A percentile compares a stretch with the other conserved stretches of the same genome.
Conservation (phyloP, 1,140 invertebrate species). For the Calycopis cecrops region DNA sequence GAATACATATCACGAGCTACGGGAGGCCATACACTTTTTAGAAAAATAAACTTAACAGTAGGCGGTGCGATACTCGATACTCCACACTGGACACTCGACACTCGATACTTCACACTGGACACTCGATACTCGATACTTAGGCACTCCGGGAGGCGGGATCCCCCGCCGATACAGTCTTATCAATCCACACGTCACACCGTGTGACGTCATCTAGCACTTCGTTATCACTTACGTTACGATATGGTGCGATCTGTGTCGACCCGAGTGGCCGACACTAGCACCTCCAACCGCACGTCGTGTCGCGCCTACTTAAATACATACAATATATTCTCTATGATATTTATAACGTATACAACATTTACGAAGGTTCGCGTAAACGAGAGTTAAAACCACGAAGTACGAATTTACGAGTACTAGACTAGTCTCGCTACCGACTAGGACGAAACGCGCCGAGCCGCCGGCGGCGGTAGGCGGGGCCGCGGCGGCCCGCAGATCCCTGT, state of each 20-base stretch:
- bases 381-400: conserved; percentile 16
- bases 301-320: conserved; percentile 3
- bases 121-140: too few species aligned
- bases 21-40: too few species aligned
- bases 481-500: background rate
- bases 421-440: background rate
- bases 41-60: conserved; percentile 35
- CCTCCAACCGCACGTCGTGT: background rate
- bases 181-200: too few species aligned
- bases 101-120: too few species aligned
- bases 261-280: too few species aligned
- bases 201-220: too few species aligned
- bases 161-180: too few species aligned
- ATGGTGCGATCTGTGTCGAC: too few species aligned
- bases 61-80: conserved; percentile 9
- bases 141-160: too few species aligned
- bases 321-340: conserved; percentile 25
- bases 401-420: background rate
- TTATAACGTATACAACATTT: conserved; percentile 36
- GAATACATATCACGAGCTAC: too few species aligned
- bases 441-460: conserved; percentile 7
- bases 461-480: conserved; percentile 4
- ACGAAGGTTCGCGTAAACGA: conserved; percentile 27
- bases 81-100: background rate
- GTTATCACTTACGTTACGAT: too few species aligned